phyloP scores from a whole-genome alignment of 2,113 vertebrate genomes.

The Chitala chitala region DNA sequence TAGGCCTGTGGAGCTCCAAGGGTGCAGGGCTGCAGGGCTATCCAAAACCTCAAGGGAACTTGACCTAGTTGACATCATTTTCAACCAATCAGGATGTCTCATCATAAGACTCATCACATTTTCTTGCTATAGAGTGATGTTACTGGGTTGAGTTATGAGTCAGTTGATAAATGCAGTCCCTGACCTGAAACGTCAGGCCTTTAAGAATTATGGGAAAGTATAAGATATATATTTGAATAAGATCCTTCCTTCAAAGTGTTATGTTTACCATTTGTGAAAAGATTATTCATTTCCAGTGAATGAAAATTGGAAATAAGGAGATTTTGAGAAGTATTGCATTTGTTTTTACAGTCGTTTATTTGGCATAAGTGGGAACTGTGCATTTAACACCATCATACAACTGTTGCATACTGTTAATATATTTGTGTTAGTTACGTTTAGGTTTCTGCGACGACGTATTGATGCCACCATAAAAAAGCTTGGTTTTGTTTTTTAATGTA shows the following conservation, averaged over 20 bases:
- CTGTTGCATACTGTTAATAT: too few relatives aligned
- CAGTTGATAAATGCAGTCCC: constrained; percentile 6
- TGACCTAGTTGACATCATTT: constrained; percentile 10
- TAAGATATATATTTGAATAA: background rate
- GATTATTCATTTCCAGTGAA: background rate
- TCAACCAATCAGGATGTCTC: background rate
- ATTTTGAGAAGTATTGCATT: too few relatives aligned
- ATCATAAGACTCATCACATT: background rate
- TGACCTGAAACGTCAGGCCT: constrained; percentile 12
- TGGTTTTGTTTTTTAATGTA: too few relatives aligned
- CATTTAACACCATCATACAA: too few relatives aligned
- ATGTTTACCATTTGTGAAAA: background rate
- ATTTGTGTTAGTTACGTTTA: too few relatives aligned
- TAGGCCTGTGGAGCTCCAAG: background rate
- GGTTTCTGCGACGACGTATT: too few relatives aligned
- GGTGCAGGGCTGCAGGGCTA: background rate
- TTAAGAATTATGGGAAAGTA: background rate
- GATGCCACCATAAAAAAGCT: too few relatives aligned
- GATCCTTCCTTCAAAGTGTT: background rate
- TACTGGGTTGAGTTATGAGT: background rate
- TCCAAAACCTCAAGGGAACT: background rate
- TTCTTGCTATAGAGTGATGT: background rate
- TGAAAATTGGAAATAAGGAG: background rate
- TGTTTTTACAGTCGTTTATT: background rate
- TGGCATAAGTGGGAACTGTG: background rate